Base-by-base conservation (phyloP, 2,888 invertebrate species). In the Hirtodrosophila confusa region DNA sequence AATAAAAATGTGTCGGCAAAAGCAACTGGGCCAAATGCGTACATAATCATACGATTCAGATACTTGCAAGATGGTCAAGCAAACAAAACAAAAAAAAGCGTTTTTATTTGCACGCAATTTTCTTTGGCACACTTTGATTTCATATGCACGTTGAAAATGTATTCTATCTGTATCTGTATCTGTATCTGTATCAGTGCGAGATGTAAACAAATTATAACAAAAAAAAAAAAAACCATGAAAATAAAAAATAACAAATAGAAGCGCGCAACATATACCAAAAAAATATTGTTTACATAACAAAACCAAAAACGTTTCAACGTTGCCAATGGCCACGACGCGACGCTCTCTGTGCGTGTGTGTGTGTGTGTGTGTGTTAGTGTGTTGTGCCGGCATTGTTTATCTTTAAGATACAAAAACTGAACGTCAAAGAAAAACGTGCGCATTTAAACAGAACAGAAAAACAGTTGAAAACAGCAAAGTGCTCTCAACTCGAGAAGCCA, bases 311-410 rank as follows among this genome's bases (percentile, higher is more conserved):
- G 75, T 64, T 69, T 61, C 45, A 58, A 43, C 67, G 78, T 70
- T 70, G 74, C 75, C 70, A 78, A 78, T 62, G 55, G 64, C 67
- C 65, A 78, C 69, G 62, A 44, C 67, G 61, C 69, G 62, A 44
- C 67, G 61, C 66, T 70, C 54, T 75, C 61, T 35, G 31, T 7
- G 4, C 39, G 41, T 17, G 8, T 8, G 11, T 41, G 56, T 43
- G 24, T 29, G 31, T 55, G 39, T 49, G 48, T 60, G 27, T 57
- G 54, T 65, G 43, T 48, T 50, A n/a, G 60, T 58, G 57, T 78
- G 86, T 86, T 88, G 68, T 84, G 84, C 84, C 88, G 84, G 84
- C 86, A 83, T 88, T 84, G 84, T 84, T 84, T 84, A 84, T 84
- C 88, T 86, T 86, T 54, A 88, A 82, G 83, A 87, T 76, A 85